Percentiles rank a stretch among this genome's conserved stretches.
Conservation (phyloP, 2,113 vertebrate species). For the Neogale vison region DNA sequence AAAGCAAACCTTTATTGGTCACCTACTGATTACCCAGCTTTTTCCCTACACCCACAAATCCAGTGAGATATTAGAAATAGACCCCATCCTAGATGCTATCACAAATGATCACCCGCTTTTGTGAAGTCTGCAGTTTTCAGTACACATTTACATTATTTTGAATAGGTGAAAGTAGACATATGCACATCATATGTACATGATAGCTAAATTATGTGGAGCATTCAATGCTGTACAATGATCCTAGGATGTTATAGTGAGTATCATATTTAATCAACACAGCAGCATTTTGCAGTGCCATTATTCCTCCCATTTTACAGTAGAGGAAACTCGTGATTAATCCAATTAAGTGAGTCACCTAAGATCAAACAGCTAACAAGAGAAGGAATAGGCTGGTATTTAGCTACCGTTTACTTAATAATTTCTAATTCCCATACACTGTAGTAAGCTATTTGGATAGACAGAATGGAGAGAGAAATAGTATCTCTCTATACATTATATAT, state of each 20-base stretch:
- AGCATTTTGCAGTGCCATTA: neutral
- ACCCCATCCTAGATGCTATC: neutral
- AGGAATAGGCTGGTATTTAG: neutral
- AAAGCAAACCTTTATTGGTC: constrained; percentile 7
- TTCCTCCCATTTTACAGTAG: neutral
- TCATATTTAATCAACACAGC: neutral
- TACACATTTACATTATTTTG: neutral
- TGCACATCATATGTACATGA: neutral
- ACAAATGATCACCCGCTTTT: neutral
- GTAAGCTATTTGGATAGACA: neutral
- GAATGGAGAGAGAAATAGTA: neutral
- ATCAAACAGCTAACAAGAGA: neutral
- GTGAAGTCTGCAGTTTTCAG: neutral
- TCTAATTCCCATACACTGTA: neutral
- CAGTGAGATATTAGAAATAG: constrained; percentile 7
- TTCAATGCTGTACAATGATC: neutral
- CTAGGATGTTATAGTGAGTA: neutral
- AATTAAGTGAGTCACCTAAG: neutral
- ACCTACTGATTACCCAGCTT: neutral
- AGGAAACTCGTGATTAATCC: neutral
- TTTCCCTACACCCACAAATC: neutral
- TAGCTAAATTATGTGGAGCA: neutral
- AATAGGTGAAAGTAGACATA: neutral
- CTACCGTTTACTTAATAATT: neutral
- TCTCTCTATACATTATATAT: neutral